Base-by-base conservation (phyloP, 1,140 invertebrate genomes). In the Drosophila hydei region DNA sequence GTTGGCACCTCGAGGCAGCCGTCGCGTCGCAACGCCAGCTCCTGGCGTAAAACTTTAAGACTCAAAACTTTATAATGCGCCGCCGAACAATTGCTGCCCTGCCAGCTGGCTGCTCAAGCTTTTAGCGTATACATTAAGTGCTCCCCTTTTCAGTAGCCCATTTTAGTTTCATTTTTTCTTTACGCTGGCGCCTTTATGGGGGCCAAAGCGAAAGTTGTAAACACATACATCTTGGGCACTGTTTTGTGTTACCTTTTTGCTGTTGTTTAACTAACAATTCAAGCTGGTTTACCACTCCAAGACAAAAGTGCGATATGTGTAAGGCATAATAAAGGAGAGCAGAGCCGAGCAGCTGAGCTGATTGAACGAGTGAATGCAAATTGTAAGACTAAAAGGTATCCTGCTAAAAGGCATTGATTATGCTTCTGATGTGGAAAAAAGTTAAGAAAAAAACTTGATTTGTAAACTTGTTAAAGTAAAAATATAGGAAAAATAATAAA, bases 41-140 rank as follows among this genome's bases (percentile, higher is more conserved):
- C 38, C 70, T 64, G 71, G 54, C 65, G 54, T 27, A 40, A 88
- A 87, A 87, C 77, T 87, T 87, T 75, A 72, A 87, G 81, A 77
- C 77, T 62, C 59, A 56, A 74, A 87, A 87, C 83, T 87, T 87
- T 87, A 33, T 88, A 81, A 87, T 88, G 78, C 83, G 77, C 48
- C 64, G 76, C 68, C 75, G 56, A 54, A 70, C 79, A 64, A 79
- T 79, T 83, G 79, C 70, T 74, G 52, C 58, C 45, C 36, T 18
- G 45, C 30, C 70, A 63, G 42, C 60, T 58, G 52, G 51, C 60
- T 61, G 58, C 54, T 33, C 14, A 19, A 25, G 84, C 83, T 88
- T 88, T 88, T 88, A 87, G 83, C 76, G 72, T 58, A 72, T 79
- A 75, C 79, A 88, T 74, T 88, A 85, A 67, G 63, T 21, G 36